Evolutionary conservation across 1,140 invertebrate genomes (phyloP).

Genomic region (Atta colombica): DNA sequence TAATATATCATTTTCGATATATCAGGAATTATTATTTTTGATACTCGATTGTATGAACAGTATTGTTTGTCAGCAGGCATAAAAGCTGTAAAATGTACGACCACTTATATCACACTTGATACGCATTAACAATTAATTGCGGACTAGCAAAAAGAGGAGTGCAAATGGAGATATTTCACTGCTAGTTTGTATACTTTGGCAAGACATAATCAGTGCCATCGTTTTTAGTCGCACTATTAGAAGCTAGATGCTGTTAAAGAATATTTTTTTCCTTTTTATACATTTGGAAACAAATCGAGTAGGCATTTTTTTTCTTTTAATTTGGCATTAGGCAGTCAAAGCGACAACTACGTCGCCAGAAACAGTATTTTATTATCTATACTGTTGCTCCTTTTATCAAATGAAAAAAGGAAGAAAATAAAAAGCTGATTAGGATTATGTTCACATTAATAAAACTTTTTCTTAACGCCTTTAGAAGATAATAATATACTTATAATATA

Average conservation of each 20-base stretch:
- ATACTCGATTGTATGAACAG: constrained; percentile 34
- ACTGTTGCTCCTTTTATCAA: constrained; percentile 18
- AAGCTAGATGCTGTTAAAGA: constrained; percentile 45
- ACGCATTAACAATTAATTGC: constrained; percentile 68
- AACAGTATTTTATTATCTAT: constrained; percentile 61
- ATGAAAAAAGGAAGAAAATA: constrained; percentile 50
- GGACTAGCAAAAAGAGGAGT: constrained; percentile 68
- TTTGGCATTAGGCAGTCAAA: constrained; percentile 85
- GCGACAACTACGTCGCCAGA: constrained; percentile 71
- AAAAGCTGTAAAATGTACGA: constrained; percentile 67
- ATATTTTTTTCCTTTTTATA: constrained; percentile 38
- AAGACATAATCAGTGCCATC: constrained; percentile 63
- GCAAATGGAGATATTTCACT: constrained; percentile 54
- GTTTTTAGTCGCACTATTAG: constrained; percentile 36
- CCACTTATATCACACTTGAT: constrained; percentile 56
- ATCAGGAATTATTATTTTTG: constrained; percentile 38
- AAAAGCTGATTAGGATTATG: constrained; percentile 44
- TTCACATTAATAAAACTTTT: constrained; percentile 43
- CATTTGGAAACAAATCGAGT: constrained; percentile 38
- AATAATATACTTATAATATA: not conserved
- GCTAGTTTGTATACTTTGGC: constrained; percentile 72
- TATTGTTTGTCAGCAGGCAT: constrained; percentile 54
- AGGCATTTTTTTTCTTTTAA: constrained; percentile 67
- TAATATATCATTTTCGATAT: constrained; percentile 13
- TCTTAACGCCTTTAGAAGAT: constrained; percentile 2